Evolutionary conservation across 2,113 vertebrate genomes (phyloP).

Genomic region (Illadopsis cleaveri): DNA sequence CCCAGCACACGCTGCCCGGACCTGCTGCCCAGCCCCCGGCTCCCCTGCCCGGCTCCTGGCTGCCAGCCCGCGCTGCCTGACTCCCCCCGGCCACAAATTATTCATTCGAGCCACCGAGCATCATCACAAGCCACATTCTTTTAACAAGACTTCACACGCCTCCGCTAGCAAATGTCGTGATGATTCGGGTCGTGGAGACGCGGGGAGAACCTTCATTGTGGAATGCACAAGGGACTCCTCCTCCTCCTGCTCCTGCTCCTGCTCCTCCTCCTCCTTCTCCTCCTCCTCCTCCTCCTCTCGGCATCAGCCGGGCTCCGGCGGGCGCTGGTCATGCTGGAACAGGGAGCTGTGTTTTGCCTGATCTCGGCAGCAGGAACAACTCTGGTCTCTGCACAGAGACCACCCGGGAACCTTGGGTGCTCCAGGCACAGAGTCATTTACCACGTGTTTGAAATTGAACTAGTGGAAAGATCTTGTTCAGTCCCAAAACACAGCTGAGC

Average conservation of each 20-base stretch:
- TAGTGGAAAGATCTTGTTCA: constrained; percentile 55
- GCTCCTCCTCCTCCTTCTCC: not conserved
- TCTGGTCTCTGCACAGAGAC: not conserved
- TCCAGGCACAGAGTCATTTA: constrained; percentile 45
- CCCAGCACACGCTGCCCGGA: not conserved
- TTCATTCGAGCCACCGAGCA: not conserved
- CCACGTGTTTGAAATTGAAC: constrained; percentile 57
- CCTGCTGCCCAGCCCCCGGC: not conserved
- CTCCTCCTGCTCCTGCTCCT: not conserved
- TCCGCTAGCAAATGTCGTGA: not conserved
- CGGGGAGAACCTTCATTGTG: not conserved
- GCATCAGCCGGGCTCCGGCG: accelerated
- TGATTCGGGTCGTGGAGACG: not conserved
- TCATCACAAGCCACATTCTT: not conserved
- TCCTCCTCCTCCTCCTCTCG: not conserved
- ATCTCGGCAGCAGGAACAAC: not conserved
- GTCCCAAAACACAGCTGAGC: constrained; percentile 66
- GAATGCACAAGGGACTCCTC: not conserved
- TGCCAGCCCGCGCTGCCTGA: not conserved
- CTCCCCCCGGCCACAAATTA: constrained; percentile 1
- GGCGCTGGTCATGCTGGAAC: accelerated
- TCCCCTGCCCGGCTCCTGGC: not conserved
- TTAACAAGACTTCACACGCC: not conserved
- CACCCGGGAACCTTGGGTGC: constrained; percentile 42
- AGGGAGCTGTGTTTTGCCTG: not conserved